phyloP scores from a whole-genome alignment of 2,113 vertebrate genomes.

The Alligator sinensis region DNA sequence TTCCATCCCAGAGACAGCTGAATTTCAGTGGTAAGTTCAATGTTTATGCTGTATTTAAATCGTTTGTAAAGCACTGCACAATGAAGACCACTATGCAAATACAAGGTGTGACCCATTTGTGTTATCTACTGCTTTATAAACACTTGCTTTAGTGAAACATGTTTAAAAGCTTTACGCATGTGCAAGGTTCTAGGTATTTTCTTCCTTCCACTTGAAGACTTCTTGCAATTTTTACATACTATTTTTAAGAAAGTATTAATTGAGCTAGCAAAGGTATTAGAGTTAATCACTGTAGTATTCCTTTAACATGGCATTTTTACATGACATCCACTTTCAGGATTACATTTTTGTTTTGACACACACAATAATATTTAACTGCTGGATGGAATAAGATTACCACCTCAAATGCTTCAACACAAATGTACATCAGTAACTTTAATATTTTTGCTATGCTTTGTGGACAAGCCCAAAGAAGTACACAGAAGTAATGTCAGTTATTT shows the following conservation, averaged over 20 bases:
- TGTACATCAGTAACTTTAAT: not conserved
- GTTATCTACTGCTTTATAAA: constrained; percentile 6
- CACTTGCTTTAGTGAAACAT: not conserved
- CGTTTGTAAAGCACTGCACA: not conserved
- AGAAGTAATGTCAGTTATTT: constrained; percentile 12
- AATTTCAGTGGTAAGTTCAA: not conserved
- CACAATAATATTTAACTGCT: constrained; percentile 66
- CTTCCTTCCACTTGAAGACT: not conserved
- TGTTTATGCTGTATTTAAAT: not conserved
- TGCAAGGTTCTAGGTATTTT: not conserved
- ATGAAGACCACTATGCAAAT: not conserved
- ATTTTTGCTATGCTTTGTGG: constrained; percentile 13
- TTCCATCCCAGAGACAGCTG: not conserved
- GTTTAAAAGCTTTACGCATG: not conserved
- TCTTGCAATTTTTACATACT: constrained; percentile 13
- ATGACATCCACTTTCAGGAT: constrained; percentile 41
- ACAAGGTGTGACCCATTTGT: not conserved
- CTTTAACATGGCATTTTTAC: constrained; percentile 63
- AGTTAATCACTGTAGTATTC: constrained; percentile 52
- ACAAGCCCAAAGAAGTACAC: constrained; percentile 10
- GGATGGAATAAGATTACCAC: constrained; percentile 60
- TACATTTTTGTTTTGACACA: constrained; percentile 67
- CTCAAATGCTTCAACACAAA: constrained; percentile 21
- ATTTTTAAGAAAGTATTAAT: constrained; percentile 52
- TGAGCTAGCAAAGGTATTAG: constrained; percentile 56